Evolutionary conservation across 2,113 vertebrate species (phyloP), one percentile per base, ranked within the genome.

Genomic region (Corydoras sp.): DNA sequence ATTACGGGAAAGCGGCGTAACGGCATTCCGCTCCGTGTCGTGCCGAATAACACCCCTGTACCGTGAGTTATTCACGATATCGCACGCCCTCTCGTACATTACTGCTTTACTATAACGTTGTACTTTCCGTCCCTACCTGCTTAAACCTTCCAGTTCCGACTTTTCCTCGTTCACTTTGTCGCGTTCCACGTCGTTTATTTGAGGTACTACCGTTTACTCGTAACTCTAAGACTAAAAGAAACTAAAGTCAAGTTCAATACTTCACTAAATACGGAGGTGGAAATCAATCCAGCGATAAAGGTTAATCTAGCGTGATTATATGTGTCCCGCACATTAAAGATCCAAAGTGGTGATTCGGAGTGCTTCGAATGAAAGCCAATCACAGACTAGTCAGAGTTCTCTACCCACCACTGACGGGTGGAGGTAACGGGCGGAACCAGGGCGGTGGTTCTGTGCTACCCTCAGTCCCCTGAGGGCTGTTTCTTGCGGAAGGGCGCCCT

Each of bases 401-500:
- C 69, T 5, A 50, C 18, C 63, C 61, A 62, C 63, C 61, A 49
- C 30, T 60, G 15, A 9, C 29, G 14, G 61, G 29, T 63, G 68
- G 58, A n/a, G 10, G 49, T 58, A 51, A 69, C 43, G 59, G n/a
- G 69, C 12, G 54, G 32, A 32, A 61, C 11, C 5, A n/a, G 54
- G 54, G 14, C 1, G 9, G 14, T 10, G 11, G 71, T n/a, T 9
- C 50, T 30, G 29, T 49, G 14, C 55, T 5, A 48, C 31, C 5
- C 32, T 84, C 72, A 84, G 77, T 83, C 76, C 74, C 83, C 68
- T 1, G 81, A 92, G 58, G 89, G 90, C 69, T 92, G 92, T 84
- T 91, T 94, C 84, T 85, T 92, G 31, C 88, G 72, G 14, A 95
- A 94, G 0, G 91, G 92, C 0, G 90, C 89, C 7, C 89, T 92